Percentiles rank a stretch among this genome's conserved stretches.
Evolutionary conservation across 2,888 invertebrate species (phyloP).

Genomic region (Rhagonycha lutea): DNA sequence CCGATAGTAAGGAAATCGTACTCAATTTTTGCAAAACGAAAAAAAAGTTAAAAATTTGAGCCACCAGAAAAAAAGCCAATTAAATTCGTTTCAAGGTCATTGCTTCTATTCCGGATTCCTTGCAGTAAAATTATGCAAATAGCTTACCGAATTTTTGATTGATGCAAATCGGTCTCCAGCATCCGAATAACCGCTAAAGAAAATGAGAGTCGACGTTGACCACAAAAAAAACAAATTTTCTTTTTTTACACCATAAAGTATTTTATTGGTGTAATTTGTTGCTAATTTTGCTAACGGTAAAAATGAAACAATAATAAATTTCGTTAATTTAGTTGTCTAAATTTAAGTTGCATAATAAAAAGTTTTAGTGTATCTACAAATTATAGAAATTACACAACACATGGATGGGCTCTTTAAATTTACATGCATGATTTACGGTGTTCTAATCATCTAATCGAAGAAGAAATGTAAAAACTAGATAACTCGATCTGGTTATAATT

Average conservation of each 20-base stretch:
- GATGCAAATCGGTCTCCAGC: conserved; percentile 5
- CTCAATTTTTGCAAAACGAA: background rate
- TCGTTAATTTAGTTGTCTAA: background rate
- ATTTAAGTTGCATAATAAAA: background rate
- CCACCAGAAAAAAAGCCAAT: background rate
- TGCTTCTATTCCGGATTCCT: conserved; percentile 17
- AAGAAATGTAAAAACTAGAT: background rate
- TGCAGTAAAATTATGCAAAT: conserved; percentile 11
- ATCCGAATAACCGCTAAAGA: conserved; percentile 4
- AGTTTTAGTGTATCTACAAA: background rate
- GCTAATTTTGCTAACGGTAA: background rate
- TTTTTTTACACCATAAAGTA: background rate
- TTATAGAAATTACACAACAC: background rate
- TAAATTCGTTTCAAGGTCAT: conserved; percentile 7
- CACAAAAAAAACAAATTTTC: background rate
- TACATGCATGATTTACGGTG: background rate
- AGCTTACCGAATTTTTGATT: conserved; percentile 6
- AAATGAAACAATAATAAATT: background rate
- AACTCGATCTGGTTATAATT: background rate
- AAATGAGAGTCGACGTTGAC: conserved; percentile 9
- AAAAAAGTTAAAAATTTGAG: background rate
- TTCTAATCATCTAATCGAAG: background rate
- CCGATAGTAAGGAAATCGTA: background rate
- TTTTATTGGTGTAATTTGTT: background rate
- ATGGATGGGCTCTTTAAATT: background rate